Evolutionary conservation across 2,888 invertebrate species (phyloP), one percentile per base, ranked within the genome.

Genomic region (Sclerodermus sp.): DNA sequence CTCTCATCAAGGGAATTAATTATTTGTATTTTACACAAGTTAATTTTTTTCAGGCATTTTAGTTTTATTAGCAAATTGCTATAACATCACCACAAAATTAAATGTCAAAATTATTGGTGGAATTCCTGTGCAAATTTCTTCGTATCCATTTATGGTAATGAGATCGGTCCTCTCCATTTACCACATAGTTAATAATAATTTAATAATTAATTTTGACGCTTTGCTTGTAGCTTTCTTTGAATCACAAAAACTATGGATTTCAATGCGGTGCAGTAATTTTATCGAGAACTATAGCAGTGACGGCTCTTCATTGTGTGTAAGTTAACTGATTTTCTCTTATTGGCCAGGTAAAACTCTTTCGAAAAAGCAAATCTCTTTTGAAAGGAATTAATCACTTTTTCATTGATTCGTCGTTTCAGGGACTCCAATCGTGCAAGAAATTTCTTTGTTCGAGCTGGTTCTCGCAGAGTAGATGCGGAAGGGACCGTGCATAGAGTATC

Each of bases 291-390:
- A 68, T 65, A 63, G 62, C 48, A 5, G 52, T 69, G 12, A 59
- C 67, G 1, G 70, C 70, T 10, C 56, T 61, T 12, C 69, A 70
- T 51, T 70, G 70, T 45, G 12, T 69, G 70, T 67, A 57, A 61
- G 23, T 23, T n/a, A n/a, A n/a, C n/a, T n/a, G n/a, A n/a, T 23
- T 23, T 23, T 23, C 8, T 23, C 23, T n/a, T n/a, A n/a, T n/a
- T n/a, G n/a, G n/a, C n/a, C n/a, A n/a, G n/a, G n/a, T n/a, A n/a
- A n/a, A n/a, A n/a, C n/a, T n/a, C n/a, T n/a, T n/a, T n/a, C n/a
- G n/a, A n/a, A n/a, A n/a, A n/a, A n/a, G n/a, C n/a, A n/a, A n/a
- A n/a, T n/a, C n/a, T n/a, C n/a, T n/a, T n/a, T n/a, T n/a, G n/a
- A n/a, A n/a, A n/a, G n/a, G n/a, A n/a, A n/a, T n/a, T n/a, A n/a